Base-by-base conservation (phyloP, 2,113 vertebrate genomes). In the Sander lucioperca region DNA sequence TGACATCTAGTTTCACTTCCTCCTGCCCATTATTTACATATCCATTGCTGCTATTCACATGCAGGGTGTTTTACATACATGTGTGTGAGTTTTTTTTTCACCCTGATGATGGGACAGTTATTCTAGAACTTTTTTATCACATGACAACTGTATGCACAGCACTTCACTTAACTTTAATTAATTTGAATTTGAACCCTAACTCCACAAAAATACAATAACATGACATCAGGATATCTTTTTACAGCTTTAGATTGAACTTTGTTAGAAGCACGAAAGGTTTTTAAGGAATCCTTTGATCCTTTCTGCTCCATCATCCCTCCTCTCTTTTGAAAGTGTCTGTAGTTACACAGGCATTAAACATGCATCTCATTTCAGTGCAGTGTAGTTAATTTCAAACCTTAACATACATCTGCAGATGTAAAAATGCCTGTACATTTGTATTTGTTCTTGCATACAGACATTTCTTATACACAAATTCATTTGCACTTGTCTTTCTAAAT, bases 401-500 rank as follows among this genome's bases (percentile, higher is more conserved):
- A 47, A 65, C 36, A 25, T 43, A 47, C 39, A 45, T n/a, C 23
- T 57, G 21, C 8, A 66, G 43, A 73, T 62, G 57, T 18, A 79
- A 71, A 54, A 39, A 25, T 16, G 19, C 14, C 30, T 47, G 11
- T 45, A 39, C 11, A 21, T 56, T 56, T 27, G 6, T 43, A 15
- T 45, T 0, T 6, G 1, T 50, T 65, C 51, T 48, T 48, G 43
- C 61, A 66, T 54, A 4, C 19, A 47, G 25, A 33, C 23, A 72
- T 65, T 36, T 6, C 54, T 48, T 33, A 5, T 3, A 54, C 48
- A 73, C 9, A 72, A 63, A 77, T 39, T 21, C 0, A 69, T 63
- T 64, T 16, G 63, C 23, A 43, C 36, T 43, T 33, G n/a, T 47
- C 47, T 51, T 33, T 71, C 13, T 59, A 58, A 43, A 80, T 61